Base-by-base conservation (phyloP, 1,140 invertebrate species). In the Sycophila sp. region DNA sequence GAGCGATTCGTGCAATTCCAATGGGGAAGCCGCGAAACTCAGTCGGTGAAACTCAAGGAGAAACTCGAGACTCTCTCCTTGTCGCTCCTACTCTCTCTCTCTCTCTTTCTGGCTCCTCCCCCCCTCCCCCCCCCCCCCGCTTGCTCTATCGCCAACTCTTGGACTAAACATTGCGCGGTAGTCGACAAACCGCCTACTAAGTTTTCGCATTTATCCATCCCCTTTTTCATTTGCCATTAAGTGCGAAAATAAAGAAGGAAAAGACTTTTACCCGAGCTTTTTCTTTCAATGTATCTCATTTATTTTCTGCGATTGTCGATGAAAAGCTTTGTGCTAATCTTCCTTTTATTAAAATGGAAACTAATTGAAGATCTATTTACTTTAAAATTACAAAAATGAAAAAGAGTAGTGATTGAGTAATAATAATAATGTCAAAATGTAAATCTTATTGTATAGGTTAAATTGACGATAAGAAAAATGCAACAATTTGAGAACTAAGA, bases 1-100 rank as follows among this genome's bases (percentile, higher is more conserved):
- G 15, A 60, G 58, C 58, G 38, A 60, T 60, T 60, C 38, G 38
- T 32, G 45, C 58, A 42, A 60, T 60, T 60, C 40, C 58, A 45
- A 60, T 60, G 38, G 58, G 15, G 19, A 59, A 60, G 58, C 58
- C 58, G 24, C 36, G 58, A 60, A 60, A 60, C 58, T 60, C 58
- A 26, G 38, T 28, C 40, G 58, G 15, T 38, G 36, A 45, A 60
- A 60, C 58, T 60, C 58, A 8, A 28, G 32, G 38, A 42, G 58
- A 60, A 53, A 60, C 38, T 42, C 56, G 17, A 45, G 42, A 45
- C 22, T 38, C 56, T 32, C 53, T 15, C 53, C 19, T 8, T 8
- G 5, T 40, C 26, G 34, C 28, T 15, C 3, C 11, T 4, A 19
- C 53, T 55, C 28, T 34, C 6, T 55, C 51, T 32, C 51, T 53